These are phyloP conservation scores for Sarcoramphus papa DNA, from an alignment of 2,797 vertebrate species.

Conservation along the genomic window DNA sequence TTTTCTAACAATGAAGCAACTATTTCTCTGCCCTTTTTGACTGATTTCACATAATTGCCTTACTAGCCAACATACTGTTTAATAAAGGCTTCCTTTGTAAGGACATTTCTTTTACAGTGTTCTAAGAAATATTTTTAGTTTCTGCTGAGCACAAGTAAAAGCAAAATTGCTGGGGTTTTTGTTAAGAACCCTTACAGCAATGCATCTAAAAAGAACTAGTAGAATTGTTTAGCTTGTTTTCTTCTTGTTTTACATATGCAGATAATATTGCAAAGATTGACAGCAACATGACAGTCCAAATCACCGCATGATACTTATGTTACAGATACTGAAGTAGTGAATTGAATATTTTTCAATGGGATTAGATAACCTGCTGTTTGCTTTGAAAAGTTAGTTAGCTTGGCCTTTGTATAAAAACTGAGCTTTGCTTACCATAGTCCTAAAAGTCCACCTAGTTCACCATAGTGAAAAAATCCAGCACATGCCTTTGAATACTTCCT, in stretches of 20 bases:
- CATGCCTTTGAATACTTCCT: not conserved
- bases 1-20: not conserved
- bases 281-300: not conserved
- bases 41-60: not conserved
- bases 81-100: not conserved
- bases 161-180: not conserved
- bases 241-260: not conserved
- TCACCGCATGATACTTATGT: not conserved
- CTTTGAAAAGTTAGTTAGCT: not conserved
- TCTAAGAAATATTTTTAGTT: not conserved
- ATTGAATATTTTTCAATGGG: not conserved
- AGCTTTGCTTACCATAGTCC: not conserved
- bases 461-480: not conserved
- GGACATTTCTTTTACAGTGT: not conserved
- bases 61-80: not conserved
- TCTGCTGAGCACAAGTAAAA: not conserved
- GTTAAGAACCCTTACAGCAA: not conserved
- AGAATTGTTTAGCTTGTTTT: not conserved
- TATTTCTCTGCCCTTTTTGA: not conserved
- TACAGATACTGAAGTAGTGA: not conserved
- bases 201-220: not conserved
- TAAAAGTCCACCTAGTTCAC: no score
- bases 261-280: not conserved
- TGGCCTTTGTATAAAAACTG: not conserved
- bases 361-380: not conserved